Conservation (phyloP, 2,797 vertebrate genomes). For the Phrynocephalus guinanensis region DNA sequence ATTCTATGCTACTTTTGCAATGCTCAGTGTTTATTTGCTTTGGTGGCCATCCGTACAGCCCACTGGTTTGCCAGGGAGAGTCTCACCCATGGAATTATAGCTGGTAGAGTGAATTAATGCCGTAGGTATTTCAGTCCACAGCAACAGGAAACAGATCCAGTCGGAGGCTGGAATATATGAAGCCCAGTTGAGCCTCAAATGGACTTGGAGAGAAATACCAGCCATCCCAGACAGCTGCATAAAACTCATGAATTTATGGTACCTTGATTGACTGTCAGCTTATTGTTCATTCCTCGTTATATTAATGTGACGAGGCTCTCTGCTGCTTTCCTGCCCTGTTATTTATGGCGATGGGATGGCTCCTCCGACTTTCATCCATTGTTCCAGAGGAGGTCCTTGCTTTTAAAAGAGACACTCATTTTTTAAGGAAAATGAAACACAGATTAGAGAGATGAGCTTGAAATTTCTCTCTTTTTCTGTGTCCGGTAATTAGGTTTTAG, state of each 20-base stretch:
- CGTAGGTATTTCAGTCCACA: neutral
- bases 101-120: neutral
- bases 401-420: neutral
- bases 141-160: neutral
- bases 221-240: constrained; percentile 16
- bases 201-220: neutral
- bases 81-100: neutral
- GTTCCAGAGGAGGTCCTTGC: neutral
- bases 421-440: neutral
- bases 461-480: neutral
- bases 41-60: neutral
- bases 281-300: constrained; percentile 40
- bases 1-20: neutral
- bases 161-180: constrained; percentile 12
- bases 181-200: neutral
- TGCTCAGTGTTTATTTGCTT: neutral
- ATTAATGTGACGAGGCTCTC: constrained; percentile 40
- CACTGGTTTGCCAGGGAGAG: too few relatives aligned
- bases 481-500: neutral
- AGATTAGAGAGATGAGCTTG: neutral
- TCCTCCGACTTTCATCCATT: constrained; percentile 3
- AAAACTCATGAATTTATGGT: neutral
- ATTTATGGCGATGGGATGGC: constrained; percentile 28
- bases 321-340: constrained; percentile 24
- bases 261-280: neutral